Percentiles rank a stretch among this genome's conserved stretches.
Conservation (phyloP, 1,140 invertebrate species). For the Catajapyx aquilonaris region DNA sequence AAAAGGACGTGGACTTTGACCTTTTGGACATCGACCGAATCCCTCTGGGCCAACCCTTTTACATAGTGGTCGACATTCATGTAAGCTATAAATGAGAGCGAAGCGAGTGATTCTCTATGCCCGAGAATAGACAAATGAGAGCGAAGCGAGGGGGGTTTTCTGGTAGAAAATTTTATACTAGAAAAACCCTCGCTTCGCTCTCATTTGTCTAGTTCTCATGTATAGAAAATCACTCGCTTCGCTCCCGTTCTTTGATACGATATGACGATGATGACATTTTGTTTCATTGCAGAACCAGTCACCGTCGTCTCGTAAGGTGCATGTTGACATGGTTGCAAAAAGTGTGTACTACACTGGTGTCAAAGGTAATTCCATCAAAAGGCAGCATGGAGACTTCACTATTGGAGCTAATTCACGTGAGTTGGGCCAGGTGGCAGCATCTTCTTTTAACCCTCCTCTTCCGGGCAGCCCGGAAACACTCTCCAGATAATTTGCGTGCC, state of each 20-base stretch:
- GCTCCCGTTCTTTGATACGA: too few species aligned
- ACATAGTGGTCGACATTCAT: conserved; percentile 36
- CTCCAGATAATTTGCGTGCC: too few species aligned
- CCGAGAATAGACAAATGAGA: too few species aligned
- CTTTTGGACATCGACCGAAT: conserved; percentile 42
- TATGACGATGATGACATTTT: neutral
- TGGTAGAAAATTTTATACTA: too few species aligned
- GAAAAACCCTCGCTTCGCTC: too few species aligned
- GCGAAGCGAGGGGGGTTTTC: too few species aligned
- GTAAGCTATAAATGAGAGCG: conserved; percentile 16
- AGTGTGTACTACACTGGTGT: conserved; percentile 61
- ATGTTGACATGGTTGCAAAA: conserved; percentile 35
- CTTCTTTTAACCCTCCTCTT: too few species aligned
- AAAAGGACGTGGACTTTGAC: conserved; percentile 43
- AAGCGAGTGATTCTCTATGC: too few species aligned
- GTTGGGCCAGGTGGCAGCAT: too few species aligned
- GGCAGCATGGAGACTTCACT: conserved; percentile 35
- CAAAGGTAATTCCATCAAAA: conserved; percentile 40
- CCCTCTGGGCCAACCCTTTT: conserved; percentile 41
- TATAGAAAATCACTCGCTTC: too few species aligned
- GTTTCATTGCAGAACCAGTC: conserved; percentile 31
- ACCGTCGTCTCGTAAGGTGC: conserved; percentile 33
- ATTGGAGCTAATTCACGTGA: conserved; percentile 33
- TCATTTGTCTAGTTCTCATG: too few species aligned
- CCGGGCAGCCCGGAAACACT: too few species aligned